phyloP scores from a whole-genome alignment of 2,888 invertebrate species.

The Xylota sylvarum region DNA sequence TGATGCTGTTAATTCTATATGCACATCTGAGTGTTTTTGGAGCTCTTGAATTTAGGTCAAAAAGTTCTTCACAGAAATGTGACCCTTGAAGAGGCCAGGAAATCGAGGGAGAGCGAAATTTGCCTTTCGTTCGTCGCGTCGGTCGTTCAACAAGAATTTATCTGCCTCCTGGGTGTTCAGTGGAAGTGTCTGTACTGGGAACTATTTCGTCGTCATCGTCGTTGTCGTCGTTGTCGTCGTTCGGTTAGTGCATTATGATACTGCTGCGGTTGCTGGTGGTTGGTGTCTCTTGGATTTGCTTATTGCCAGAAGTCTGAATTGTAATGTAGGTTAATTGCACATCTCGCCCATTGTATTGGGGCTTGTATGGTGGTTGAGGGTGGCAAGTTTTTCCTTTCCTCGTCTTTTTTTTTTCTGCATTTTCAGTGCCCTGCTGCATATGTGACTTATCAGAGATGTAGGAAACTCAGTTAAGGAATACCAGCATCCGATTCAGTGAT shows the following conservation, averaged over 20 bases:
- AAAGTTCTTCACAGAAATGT: constrained; percentile 47
- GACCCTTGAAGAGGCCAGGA: constrained; percentile 54
- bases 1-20: constrained; percentile 22
- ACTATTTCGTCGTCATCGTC: neutral
- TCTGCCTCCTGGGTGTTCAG: constrained; percentile 37
- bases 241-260: neutral
- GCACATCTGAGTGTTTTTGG: constrained; percentile 57
- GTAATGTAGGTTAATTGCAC: constrained; percentile 68
- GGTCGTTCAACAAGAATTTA: constrained; percentile 53
- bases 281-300: constrained; percentile 49
- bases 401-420: neutral
- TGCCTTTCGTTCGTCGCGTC: constrained; percentile 18
- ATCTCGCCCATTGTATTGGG: constrained; percentile 25
- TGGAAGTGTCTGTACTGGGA: neutral
- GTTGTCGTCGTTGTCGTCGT: constrained; percentile 11
- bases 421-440: neutral
- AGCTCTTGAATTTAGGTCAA: constrained; percentile 65
- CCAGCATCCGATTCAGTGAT: constrained; percentile 37
- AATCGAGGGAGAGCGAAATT: constrained; percentile 34
- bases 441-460: constrained; percentile 20
- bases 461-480: constrained; percentile 7
- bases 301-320: constrained; percentile 60
- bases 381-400: constrained; percentile 1
- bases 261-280: constrained; percentile 12
- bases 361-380: neutral